A percentile compares a stretch with the other conserved stretches of the same genome.
Conservation (phyloP, 2,888 invertebrate species). For the Neria commutata region DNA sequence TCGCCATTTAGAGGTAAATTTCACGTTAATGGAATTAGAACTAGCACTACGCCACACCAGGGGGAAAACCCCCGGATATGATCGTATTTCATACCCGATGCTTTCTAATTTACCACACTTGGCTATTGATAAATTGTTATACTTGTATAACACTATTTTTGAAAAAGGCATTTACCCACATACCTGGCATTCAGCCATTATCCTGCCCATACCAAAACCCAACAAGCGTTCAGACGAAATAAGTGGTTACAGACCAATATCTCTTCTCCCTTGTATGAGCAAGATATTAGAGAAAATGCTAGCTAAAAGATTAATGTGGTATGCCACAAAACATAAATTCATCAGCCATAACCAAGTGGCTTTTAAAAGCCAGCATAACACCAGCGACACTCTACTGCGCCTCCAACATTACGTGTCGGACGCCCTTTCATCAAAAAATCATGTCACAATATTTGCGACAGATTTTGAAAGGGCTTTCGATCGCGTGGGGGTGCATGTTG, state of each 20-base stretch:
- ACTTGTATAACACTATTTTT: not conserved
- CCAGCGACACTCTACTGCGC: constrained; percentile 9
- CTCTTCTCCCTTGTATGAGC: constrained; percentile 8
- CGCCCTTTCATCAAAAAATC: constrained; percentile 22
- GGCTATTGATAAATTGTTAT: not conserved
- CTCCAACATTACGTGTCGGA: constrained; percentile 8
- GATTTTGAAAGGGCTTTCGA: constrained; percentile 23
- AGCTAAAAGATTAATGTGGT: constrained; percentile 14
- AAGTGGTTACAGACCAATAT: constrained; percentile 2
- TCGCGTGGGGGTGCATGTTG: constrained; percentile 14
- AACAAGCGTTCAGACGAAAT: not conserved
- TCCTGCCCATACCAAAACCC: constrained; percentile 10
- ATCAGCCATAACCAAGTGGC: constrained; percentile 15
- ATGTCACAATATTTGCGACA: constrained; percentile 20
- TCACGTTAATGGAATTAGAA: not conserved
- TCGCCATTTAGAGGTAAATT: not conserved
- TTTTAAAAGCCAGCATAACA: constrained; percentile 13
- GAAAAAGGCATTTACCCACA: not conserved
- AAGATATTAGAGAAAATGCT: constrained; percentile 11
- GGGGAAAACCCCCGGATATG: not conserved
- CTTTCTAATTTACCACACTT: not conserved
- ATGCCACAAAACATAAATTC: constrained; percentile 1
- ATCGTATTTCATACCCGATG: not conserved
- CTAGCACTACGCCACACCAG: not conserved
- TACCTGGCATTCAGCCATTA: constrained; percentile 3